Evolutionary conservation across 2,797 vertebrate genomes (phyloP).

Genomic region (Squalus acanthias): DNA sequence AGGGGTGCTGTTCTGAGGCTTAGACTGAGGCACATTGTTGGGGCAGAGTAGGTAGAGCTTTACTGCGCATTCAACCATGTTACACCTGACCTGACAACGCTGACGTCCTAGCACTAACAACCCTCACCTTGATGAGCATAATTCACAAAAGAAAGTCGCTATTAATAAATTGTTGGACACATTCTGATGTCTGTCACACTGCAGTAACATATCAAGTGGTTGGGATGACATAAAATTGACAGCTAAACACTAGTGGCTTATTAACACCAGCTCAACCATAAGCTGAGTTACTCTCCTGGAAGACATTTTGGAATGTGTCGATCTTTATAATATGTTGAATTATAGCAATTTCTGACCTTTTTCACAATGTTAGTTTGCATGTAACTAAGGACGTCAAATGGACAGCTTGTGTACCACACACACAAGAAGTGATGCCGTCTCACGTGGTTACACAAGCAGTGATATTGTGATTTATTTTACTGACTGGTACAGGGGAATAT

Average conservation of each 20-base stretch:
- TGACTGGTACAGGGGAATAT: background rate
- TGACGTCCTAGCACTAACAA: background rate
- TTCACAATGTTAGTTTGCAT: background rate
- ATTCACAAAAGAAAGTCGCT: background rate
- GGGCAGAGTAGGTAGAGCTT: background rate
- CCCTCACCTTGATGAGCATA: conserved; percentile 2
- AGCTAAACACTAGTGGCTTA: background rate
- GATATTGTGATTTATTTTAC: conserved; percentile 21
- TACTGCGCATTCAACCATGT: background rate
- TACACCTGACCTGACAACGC: background rate
- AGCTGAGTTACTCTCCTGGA: conserved; percentile 9
- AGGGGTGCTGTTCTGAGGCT: background rate
- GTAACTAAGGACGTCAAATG: background rate
- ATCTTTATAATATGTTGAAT: conserved; percentile 10
- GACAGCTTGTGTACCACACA: background rate
- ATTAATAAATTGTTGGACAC: conserved; percentile 10
- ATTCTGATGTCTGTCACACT: background rate
- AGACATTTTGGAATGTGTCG: background rate
- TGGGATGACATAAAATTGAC: background rate
- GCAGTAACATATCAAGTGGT: background rate
- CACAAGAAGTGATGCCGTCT: background rate
- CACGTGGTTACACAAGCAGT: background rate
- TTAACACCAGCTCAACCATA: background rate
- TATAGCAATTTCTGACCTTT: conserved; percentile 28
- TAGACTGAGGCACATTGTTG: background rate